Percentiles rank a stretch among this genome's conserved stretches.
Conservation (phyloP, 2,113 vertebrate genomes). For the Cephalopterus ornatus region DNA sequence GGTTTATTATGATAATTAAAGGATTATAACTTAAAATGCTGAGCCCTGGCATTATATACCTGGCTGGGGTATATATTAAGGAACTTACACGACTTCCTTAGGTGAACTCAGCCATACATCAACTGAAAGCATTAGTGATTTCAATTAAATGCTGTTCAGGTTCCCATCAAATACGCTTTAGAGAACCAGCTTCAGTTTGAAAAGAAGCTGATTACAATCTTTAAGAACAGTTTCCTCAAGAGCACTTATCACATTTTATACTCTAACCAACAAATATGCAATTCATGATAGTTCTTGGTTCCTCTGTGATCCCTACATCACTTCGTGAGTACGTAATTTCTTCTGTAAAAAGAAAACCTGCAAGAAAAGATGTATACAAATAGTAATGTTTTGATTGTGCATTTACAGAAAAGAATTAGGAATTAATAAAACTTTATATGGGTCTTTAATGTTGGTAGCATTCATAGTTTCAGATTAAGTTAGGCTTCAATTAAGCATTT, state of each 20-base stretch:
- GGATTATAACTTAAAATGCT: background rate
- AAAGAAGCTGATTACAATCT: background rate
- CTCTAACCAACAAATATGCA: background rate
- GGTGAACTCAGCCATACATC: background rate
- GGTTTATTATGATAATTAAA: background rate
- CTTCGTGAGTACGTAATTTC: accelerated
- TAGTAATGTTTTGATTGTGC: background rate
- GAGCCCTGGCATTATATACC: no score
- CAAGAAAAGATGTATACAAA: accelerated
- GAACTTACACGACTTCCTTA: background rate
- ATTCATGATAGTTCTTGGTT: background rate
- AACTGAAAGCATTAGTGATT: background rate
- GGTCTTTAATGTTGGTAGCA: background rate
- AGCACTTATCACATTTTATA: background rate
- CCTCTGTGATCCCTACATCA: background rate
- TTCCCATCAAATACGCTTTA: background rate
- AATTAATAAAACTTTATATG: background rate
- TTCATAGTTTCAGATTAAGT: background rate
- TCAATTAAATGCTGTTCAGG: background rate
- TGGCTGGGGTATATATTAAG: background rate
- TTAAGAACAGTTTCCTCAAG: background rate
- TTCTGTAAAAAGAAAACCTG: background rate
- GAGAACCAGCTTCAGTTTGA: background rate
- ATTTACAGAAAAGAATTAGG: background rate
- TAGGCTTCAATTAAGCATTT: background rate